Conservation (phyloP, 2,113 vertebrate genomes). For the Phalacrocorax pelagicus region DNA sequence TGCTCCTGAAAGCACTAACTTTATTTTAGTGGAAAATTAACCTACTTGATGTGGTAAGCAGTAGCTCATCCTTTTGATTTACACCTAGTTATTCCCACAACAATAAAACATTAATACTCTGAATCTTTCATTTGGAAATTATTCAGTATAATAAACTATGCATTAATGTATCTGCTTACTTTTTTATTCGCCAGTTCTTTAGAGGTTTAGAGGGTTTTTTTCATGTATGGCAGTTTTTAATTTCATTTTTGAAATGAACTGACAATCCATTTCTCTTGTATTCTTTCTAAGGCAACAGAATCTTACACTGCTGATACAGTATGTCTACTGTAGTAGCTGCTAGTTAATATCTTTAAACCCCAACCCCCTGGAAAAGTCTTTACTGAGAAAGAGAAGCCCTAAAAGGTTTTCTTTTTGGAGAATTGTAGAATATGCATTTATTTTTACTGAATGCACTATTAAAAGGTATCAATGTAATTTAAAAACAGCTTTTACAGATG, state of each 20-base stretch:
- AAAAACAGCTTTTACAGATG: not conserved
- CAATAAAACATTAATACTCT: slow-evolving; percentile 2
- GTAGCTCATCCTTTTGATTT: slow-evolving; percentile 13
- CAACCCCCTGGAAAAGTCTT: not conserved
- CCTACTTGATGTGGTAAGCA: not conserved
- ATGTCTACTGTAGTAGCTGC: not conserved
- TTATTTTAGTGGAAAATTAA: not conserved
- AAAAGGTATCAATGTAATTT: not conserved
- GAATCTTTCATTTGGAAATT: slow-evolving; percentile 26
- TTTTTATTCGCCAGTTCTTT: not conserved
- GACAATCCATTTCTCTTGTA: not conserved
- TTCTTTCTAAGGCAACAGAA: not conserved
- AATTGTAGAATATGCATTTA: not conserved
- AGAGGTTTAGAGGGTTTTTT: slow-evolving; percentile 4
- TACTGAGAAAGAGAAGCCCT: not conserved
- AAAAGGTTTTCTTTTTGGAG: not conserved
- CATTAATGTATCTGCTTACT: not conserved
- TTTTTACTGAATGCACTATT: not conserved
- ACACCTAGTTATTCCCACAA: not conserved
- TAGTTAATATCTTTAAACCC: not conserved
- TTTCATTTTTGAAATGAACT: not conserved
- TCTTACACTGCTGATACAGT: not conserved
- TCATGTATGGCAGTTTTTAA: not conserved
- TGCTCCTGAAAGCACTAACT: not conserved
- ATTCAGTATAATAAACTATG: not conserved